Evolutionary conservation across 2,797 vertebrate species (phyloP).

Genomic region (Macroramphosus scolopax): DNA sequence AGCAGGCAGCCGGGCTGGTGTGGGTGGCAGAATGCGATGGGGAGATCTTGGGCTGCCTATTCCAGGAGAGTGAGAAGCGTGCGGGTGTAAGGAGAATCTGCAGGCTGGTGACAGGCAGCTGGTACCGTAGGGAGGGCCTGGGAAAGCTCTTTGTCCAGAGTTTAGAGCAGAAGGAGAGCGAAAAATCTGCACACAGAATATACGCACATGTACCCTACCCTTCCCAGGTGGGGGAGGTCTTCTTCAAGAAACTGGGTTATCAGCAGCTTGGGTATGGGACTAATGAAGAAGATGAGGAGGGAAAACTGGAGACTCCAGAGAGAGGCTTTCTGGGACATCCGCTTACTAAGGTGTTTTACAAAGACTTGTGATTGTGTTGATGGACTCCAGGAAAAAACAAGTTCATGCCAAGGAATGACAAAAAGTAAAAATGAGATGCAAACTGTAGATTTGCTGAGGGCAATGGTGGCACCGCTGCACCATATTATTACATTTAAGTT

Average conservation of each 20-base stretch:
- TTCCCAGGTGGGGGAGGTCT: slow-evolving; percentile 78
- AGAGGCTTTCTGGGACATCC: slow-evolving; percentile 82
- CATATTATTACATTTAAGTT: slow-evolving; percentile 19
- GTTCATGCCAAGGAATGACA: neutral
- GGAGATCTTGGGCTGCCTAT: slow-evolving; percentile 84
- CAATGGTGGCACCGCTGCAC: too few relatives aligned
- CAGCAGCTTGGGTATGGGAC: slow-evolving; percentile 64
- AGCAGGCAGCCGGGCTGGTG: slow-evolving; percentile 72
- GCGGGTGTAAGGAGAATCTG: slow-evolving; percentile 60
- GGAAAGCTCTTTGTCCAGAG: slow-evolving; percentile 81
- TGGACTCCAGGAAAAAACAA: slow-evolving; percentile 8
- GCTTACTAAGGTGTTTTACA: slow-evolving; percentile 85
- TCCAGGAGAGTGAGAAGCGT: slow-evolving; percentile 68
- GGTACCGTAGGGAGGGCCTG: slow-evolving; percentile 85
- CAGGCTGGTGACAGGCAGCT: slow-evolving; percentile 83
- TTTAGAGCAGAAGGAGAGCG: slow-evolving; percentile 77
- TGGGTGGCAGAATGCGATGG: slow-evolving; percentile 85
- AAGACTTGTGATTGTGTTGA: slow-evolving; percentile 75
- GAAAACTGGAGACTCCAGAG: slow-evolving; percentile 67
- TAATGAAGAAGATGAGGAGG: slow-evolving; percentile 61
- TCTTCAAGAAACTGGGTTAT: slow-evolving; percentile 86
- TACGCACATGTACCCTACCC: slow-evolving; percentile 82
- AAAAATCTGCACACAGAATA: slow-evolving; percentile 68
- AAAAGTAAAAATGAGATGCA: slow-evolving; percentile 9
- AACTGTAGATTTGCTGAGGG: slow-evolving; percentile 12